Percentiles rank a stretch among this genome's conserved stretches.
These are phyloP conservation scores for Propithecus coquereli DNA, from an alignment of 2,113 vertebrate genomes.

Conservation along the genomic window DNA sequence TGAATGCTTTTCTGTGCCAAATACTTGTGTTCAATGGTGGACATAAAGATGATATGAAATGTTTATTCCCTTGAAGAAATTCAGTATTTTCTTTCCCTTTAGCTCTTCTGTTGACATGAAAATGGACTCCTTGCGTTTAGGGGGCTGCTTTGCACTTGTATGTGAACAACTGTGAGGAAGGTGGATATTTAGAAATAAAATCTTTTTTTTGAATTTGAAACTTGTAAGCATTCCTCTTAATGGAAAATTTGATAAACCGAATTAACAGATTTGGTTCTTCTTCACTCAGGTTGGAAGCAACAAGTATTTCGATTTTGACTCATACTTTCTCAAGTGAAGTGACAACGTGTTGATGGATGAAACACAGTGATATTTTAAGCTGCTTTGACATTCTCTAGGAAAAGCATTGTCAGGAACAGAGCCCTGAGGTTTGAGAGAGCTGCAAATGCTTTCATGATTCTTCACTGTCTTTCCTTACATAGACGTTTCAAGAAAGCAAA, in stretches of 20 bases:
- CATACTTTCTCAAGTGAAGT: background rate
- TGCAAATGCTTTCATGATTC: background rate
- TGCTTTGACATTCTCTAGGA: constrained; percentile 41
- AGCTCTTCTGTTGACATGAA: background rate
- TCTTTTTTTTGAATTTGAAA: background rate
- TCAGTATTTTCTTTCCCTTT: background rate
- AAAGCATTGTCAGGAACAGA: constrained; percentile 19
- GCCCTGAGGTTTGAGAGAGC: background rate
- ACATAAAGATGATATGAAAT: background rate
- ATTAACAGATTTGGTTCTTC: background rate
- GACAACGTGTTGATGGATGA: constrained; percentile 32
- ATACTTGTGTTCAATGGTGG: background rate
- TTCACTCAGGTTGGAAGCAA: background rate
- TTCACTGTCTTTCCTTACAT: background rate
- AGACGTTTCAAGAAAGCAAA: constrained; percentile 37
- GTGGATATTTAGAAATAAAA: background rate
- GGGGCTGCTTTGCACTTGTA: background rate
- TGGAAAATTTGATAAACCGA: background rate
- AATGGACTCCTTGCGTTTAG: background rate
- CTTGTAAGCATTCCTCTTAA: background rate
- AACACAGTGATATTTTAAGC: constrained; percentile 46
- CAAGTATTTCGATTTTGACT: constrained; percentile 46
- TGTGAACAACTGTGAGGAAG: background rate
- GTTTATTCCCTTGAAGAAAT: background rate
- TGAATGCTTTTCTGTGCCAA: background rate